phyloP scores from a whole-genome alignment of 2,797 vertebrate genomes.

The Zalophus californianus region DNA sequence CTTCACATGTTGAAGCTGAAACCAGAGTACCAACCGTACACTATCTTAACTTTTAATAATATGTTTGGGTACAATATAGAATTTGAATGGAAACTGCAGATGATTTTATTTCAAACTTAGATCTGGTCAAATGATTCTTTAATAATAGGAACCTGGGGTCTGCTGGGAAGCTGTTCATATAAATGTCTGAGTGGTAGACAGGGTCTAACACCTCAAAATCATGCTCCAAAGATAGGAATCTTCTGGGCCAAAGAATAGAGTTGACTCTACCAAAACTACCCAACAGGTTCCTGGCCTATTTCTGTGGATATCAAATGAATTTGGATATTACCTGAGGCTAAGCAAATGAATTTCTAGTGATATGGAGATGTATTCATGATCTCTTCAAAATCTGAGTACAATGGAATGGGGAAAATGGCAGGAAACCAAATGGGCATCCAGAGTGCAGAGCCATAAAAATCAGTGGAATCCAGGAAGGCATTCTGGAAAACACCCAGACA shows the following conservation, averaged over 20 bases:
- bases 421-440: background rate
- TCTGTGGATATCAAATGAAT: background rate
- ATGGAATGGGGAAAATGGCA: background rate
- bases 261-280: background rate
- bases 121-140: background rate
- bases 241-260: background rate
- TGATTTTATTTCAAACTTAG: background rate
- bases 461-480: background rate
- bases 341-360: conserved; percentile 26
- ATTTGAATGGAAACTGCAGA: conserved; percentile 2
- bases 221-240: background rate
- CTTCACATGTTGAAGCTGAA: conserved; percentile 6
- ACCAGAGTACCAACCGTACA: background rate
- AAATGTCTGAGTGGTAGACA: background rate
- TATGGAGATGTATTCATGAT: background rate
- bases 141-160: background rate
- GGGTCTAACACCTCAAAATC: background rate
- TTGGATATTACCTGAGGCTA: conserved; percentile 43
- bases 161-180: background rate
- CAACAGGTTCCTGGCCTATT: background rate
- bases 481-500: background rate
- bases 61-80: background rate
- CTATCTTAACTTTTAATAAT: background rate
- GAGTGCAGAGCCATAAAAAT: background rate
- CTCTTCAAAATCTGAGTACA: background rate